phyloP scores from a whole-genome alignment of 2,797 vertebrate species.

The Tenualosa thibaudeaui region DNA sequence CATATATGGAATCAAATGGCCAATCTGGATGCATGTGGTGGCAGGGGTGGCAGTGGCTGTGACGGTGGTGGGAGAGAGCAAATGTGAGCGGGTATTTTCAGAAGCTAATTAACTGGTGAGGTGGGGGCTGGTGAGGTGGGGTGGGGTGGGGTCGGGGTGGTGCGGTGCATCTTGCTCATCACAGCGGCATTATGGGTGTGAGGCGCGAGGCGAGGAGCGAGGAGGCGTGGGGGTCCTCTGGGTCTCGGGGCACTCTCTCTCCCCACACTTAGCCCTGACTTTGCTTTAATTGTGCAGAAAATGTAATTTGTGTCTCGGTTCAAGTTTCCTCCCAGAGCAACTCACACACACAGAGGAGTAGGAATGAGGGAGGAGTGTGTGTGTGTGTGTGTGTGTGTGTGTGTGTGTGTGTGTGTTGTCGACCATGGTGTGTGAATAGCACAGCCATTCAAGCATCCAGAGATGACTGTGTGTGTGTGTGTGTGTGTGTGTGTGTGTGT shows the following conservation, averaged over 20 bases:
- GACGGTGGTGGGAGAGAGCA: constrained; percentile 45
- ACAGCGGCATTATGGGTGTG: constrained; percentile 74
- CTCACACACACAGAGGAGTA: constrained; percentile 67
- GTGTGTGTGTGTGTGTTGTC: not conserved
- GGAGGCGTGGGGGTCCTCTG: constrained; percentile 66
- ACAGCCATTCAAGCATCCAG: constrained; percentile 70
- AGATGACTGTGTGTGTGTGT: constrained; percentile 49
- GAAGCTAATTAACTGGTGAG: constrained; percentile 79
- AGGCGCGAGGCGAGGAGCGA: constrained; percentile 64
- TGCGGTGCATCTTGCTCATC: constrained; percentile 70
- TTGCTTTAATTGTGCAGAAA: constrained; percentile 85
- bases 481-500: constrained; percentile 23
- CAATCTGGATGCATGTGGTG: constrained; percentile 41
- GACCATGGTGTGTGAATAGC: constrained; percentile 70
- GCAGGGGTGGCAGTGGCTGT: constrained; percentile 30
- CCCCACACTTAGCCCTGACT: constrained; percentile 72
- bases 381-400: not conserved
- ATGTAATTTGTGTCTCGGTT: constrained; percentile 81
- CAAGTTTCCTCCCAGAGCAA: constrained; percentile 76
- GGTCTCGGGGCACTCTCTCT: constrained; percentile 68
- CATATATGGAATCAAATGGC: not conserved
- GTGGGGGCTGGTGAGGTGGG: not conserved
- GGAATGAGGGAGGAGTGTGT: not conserved
- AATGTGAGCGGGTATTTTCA: constrained; percentile 74
- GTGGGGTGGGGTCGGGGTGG: not conserved